Percentiles rank a stretch among this genome's conserved stretches.
phyloP scores from a whole-genome alignment of 2,888 invertebrate genomes.

The Xiphydria camelus region DNA sequence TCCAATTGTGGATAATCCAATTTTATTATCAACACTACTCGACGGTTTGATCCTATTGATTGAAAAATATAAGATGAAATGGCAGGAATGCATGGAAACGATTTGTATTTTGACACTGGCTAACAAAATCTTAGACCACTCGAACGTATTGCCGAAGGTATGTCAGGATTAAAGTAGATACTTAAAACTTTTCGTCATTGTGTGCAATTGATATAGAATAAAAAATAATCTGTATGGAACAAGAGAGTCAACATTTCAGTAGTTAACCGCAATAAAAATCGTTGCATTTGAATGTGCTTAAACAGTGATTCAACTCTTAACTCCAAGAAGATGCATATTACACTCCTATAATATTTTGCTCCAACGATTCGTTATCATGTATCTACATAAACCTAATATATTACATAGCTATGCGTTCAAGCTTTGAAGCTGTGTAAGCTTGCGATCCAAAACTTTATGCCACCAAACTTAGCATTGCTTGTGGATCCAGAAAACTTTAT shows the following conservation, averaged over 20 bases:
- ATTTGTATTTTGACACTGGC: conserved; percentile 66
- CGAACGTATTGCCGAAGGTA: conserved; percentile 61
- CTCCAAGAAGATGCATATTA: too few relatives aligned
- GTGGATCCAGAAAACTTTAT: conserved; percentile 68
- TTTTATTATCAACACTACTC: conserved; percentile 68
- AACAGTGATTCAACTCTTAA: too few relatives aligned
- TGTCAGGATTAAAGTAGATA: too few relatives aligned
- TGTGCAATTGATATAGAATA: too few relatives aligned
- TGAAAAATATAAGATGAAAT: conserved; percentile 71
- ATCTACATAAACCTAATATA: conserved; percentile 3
- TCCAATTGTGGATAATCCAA: conserved; percentile 57
- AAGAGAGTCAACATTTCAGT: too few relatives aligned
- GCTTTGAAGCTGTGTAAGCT: conserved; percentile 71
- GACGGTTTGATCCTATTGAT: conserved; percentile 69
- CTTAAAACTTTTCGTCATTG: conserved; percentile 3
- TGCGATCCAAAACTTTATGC: conserved; percentile 74
- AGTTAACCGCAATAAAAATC: too few relatives aligned
- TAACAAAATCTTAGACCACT: conserved; percentile 61
- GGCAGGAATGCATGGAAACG: conserved; percentile 79
- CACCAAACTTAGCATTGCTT: conserved; percentile 75
- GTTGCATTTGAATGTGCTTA: too few relatives aligned
- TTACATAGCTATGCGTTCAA: conserved; percentile 68
- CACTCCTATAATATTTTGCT: too few relatives aligned
- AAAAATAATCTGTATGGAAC: neutral
- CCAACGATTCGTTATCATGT: too few relatives aligned